Conservation (phyloP, 2,797 vertebrate genomes). For the Chiroxiphia lanceolata region DNA sequence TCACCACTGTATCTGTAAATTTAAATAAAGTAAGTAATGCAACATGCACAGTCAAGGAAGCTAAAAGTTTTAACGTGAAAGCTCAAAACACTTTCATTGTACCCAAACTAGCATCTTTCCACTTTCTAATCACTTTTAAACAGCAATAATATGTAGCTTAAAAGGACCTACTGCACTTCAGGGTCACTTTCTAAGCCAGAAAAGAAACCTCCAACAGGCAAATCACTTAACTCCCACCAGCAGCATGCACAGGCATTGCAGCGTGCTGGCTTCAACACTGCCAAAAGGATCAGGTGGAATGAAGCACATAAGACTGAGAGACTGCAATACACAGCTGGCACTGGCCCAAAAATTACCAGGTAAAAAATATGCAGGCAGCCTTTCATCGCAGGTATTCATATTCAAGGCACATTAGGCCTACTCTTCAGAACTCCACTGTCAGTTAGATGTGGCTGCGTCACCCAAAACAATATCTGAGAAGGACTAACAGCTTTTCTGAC, state of each 20-base stretch:
- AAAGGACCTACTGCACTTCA: not conserved
- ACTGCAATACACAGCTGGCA: not conserved
- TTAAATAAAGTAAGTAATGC: not conserved
- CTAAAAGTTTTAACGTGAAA: not conserved
- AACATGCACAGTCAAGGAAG: not conserved
- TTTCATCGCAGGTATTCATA: not conserved
- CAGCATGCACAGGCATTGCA: not conserved
- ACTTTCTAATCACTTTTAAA: not conserved
- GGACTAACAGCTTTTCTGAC: not conserved
- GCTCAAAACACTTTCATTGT: not conserved
- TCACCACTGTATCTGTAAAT: not conserved
- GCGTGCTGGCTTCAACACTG: not conserved
- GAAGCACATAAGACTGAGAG: not conserved
- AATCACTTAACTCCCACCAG: not conserved
- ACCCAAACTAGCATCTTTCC: not conserved
- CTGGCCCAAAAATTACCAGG: rapidly evolving
- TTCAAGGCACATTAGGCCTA: not conserved
- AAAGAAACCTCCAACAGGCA: not conserved
- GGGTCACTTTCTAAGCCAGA: not conserved
- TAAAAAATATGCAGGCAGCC: not conserved
- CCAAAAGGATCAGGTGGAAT: not conserved
- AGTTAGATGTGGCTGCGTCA: not conserved
- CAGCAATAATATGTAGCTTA: not conserved
- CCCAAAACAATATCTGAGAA: rapidly evolving
- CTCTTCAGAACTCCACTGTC: not conserved